These are phyloP conservation scores for Junonia oenone DNA, from an alignment of 2,888 invertebrate species.

Conservation along the genomic window DNA sequence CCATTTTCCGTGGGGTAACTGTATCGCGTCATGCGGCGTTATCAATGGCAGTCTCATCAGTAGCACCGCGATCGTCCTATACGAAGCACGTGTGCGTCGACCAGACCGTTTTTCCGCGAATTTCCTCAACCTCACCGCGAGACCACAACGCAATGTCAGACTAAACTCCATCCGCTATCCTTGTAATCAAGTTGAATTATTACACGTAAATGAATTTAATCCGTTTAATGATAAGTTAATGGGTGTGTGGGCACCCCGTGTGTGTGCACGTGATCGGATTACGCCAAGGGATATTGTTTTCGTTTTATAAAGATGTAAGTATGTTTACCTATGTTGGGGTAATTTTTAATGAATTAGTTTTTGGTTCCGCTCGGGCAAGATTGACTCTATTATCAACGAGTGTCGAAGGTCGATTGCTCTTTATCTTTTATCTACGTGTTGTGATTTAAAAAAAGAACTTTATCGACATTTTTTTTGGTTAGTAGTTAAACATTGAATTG, in stretches of 20 bases:
- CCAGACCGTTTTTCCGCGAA: conserved; percentile 46
- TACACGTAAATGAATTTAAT: conserved; percentile 31
- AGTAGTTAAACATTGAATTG: background rate
- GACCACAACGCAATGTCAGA: conserved; percentile 1
- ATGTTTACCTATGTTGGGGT: conserved; percentile 23
- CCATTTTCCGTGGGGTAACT: conserved; percentile 51
- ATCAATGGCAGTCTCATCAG: conserved; percentile 62
- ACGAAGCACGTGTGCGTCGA: conserved; percentile 52
- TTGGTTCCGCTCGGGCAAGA: background rate
- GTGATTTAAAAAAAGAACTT: conserved; percentile 25
- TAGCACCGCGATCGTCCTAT: conserved; percentile 50
- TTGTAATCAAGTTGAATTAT: background rate
- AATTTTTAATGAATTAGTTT: conserved; percentile 1
- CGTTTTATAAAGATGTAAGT: conserved; percentile 57
- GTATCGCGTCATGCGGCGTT: conserved; percentile 54
- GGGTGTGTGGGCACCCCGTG: conserved; percentile 46
- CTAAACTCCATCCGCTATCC: conserved; percentile 11
- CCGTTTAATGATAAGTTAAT: conserved; percentile 61
- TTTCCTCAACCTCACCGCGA: conserved; percentile 15
- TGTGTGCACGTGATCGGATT: conserved; percentile 69
- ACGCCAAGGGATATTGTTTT: conserved; percentile 57
- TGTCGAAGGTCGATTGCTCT: conserved; percentile 58
- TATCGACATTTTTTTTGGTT: background rate
- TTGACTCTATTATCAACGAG: conserved; percentile 8
- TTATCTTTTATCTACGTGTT: conserved; percentile 48